A percentile compares a stretch with the other conserved stretches of the same genome.
phyloP scores from a whole-genome alignment of 2,113 vertebrate genomes.

The Diadophis punctatus region DNA sequence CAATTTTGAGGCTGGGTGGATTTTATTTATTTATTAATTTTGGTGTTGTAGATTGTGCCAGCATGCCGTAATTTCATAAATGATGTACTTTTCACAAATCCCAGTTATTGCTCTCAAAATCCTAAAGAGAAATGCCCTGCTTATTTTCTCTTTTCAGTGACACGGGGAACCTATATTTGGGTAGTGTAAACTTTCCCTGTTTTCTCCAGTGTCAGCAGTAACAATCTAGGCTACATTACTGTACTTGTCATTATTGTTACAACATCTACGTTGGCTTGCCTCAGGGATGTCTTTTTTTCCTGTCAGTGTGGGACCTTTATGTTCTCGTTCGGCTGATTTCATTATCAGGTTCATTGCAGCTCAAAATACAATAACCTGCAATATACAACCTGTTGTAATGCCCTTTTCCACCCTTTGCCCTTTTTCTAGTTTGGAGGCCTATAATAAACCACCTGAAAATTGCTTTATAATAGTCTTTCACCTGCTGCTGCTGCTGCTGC shows the following conservation, averaged over 20 bases:
- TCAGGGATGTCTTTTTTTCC: constrained; percentile 51
- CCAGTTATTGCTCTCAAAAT: constrained; percentile 39
- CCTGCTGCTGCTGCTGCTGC: constrained; percentile 29
- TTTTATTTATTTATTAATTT: constrained; percentile 26
- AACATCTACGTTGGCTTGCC: constrained; percentile 38
- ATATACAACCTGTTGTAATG: constrained; percentile 48
- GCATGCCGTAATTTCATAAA: constrained; percentile 50
- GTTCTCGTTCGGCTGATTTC: constrained; percentile 53
- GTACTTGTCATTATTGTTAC: constrained; percentile 45
- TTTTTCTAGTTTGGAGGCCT: constrained; percentile 49
- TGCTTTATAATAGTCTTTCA: constrained; percentile 49
- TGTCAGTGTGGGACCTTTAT: constrained; percentile 61
- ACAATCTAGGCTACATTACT: constrained; percentile 42
- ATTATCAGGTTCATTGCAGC: constrained; percentile 57
- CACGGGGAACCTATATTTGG: constrained; percentile 44
- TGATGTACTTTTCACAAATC: constrained; percentile 39
- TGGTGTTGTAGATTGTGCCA: constrained; percentile 44
- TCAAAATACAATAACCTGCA: constrained; percentile 57
- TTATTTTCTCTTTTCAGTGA: constrained; percentile 54
- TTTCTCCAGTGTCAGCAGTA: constrained; percentile 50
- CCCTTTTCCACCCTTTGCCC: constrained; percentile 43
- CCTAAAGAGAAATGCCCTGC: constrained; percentile 46
- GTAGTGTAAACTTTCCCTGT: constrained; percentile 45
- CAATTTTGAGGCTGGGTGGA: constrained; percentile 23
- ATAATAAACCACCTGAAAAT: constrained; percentile 55